These are phyloP conservation scores for Axea sp. DNA, from an alignment of 2,888 invertebrate species.

Conservation along the genomic window DNA sequence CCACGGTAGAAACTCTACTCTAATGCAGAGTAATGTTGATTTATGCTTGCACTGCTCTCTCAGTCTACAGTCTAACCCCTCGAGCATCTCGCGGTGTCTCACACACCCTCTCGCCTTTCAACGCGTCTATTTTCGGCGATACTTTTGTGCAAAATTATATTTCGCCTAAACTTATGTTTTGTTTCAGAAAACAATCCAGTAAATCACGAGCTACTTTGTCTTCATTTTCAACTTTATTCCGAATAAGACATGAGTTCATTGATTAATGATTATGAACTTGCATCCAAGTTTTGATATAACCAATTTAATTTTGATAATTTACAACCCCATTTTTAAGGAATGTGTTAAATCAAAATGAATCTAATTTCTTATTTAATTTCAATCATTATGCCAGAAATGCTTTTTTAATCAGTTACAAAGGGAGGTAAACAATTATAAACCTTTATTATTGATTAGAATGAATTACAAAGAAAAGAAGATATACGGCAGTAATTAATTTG, in stretches of 20 bases:
- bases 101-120: slow-evolving; percentile 54
- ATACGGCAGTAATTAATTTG: no score
- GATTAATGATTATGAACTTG: slow-evolving; percentile 46
- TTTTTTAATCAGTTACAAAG: no score
- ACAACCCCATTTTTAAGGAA: slow-evolving; percentile 5
- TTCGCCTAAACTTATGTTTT: slow-evolving; percentile 52
- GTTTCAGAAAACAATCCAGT: slow-evolving; percentile 47
- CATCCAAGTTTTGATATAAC: slow-evolving; percentile 39
- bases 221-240: slow-evolving; percentile 45
- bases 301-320: slow-evolving; percentile 37
- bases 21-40: slow-evolving; percentile 79
- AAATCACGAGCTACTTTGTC: slow-evolving; percentile 52
- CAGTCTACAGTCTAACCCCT: slow-evolving; percentile 63
- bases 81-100: slow-evolving; percentile 57
- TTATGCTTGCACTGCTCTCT: slow-evolving; percentile 72
- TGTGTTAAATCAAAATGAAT: not conserved
- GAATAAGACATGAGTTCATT: slow-evolving; percentile 36
- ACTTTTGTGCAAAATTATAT: slow-evolving; percentile 57
- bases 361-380: slow-evolving; percentile 3
- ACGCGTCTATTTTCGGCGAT: slow-evolving; percentile 52
- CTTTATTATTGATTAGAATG: no score
- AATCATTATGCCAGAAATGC: no score
- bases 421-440: no score
- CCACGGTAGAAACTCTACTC: slow-evolving; percentile 73
- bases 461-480: no score